These are phyloP conservation scores for Aleiodes leptofemur DNA, from an alignment of 2,888 invertebrate genomes.

Conservation along the genomic window DNA sequence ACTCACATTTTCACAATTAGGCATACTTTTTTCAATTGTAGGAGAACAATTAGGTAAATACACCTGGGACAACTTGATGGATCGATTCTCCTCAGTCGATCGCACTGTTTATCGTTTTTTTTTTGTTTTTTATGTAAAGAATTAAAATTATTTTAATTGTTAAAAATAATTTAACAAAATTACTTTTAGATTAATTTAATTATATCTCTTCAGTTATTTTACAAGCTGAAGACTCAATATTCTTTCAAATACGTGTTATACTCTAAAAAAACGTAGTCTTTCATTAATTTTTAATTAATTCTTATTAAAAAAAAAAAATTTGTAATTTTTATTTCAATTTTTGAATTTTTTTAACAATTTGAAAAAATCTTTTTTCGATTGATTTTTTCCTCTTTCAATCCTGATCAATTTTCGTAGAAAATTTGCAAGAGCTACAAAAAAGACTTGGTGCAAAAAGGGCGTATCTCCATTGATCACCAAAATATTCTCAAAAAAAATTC, in stretches of 20 bases:
- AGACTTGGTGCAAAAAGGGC: too few relatives aligned
- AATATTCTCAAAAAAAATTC: too few relatives aligned
- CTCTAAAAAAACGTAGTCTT: constrained; percentile 18
- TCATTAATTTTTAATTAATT: constrained; percentile 23
- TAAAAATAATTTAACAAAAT: neutral
- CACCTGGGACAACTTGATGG: constrained; percentile 68
- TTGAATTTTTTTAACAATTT: neutral
- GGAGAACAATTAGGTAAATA: constrained; percentile 63
- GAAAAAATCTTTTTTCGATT: neutral
- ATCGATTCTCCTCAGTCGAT: constrained; percentile 59
- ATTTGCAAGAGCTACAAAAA: too few relatives aligned
- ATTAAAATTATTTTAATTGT: constrained; percentile 57
- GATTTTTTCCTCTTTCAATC: neutral
- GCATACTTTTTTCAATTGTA: constrained; percentile 61
- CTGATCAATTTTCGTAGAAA: too few relatives aligned
- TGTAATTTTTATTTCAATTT: constrained; percentile 17
- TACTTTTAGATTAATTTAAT: constrained; percentile 42
- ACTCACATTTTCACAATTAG: constrained; percentile 38
- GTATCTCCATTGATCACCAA: too few relatives aligned
- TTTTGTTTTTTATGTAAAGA: constrained; percentile 55
- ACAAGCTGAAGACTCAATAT: constrained; percentile 41
- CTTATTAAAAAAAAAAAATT: neutral
- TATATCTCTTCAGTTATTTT: constrained; percentile 44
- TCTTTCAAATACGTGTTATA: constrained; percentile 1
- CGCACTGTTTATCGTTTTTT: constrained; percentile 55